Evolutionary conservation across 2,888 invertebrate genomes (phyloP).

Genomic region (Oithona nana): DNA sequence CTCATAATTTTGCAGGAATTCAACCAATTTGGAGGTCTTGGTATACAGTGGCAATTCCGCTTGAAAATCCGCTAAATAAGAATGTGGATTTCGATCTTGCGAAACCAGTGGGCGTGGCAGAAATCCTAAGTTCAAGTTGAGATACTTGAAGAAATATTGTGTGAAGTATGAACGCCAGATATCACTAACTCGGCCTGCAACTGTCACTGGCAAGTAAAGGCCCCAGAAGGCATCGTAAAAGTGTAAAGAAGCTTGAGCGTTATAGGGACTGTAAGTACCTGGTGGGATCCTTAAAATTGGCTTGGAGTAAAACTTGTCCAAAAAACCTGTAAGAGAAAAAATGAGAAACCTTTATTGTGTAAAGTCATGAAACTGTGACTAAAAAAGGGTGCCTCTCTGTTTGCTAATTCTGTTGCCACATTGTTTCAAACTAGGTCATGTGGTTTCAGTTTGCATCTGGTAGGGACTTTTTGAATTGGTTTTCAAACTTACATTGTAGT

Average conservation of each 20-base stretch:
- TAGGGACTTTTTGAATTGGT: too few relatives aligned
- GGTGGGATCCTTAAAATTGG: background rate
- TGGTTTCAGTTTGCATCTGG: too few relatives aligned
- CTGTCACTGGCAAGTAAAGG: background rate
- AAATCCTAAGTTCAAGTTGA: conserved; percentile 2
- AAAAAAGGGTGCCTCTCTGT: too few relatives aligned
- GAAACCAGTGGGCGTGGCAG: background rate
- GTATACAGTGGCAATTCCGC: conserved; percentile 9
- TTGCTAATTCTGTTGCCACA: too few relatives aligned
- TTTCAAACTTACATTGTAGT: too few relatives aligned
- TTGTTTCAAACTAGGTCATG: too few relatives aligned
- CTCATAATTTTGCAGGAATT: background rate
- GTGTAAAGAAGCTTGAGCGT: conserved; percentile 12
- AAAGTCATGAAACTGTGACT: too few relatives aligned
- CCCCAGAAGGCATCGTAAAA: background rate
- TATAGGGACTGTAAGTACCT: background rate
- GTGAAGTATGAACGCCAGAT: conserved; percentile 8
- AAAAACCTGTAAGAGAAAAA: too few relatives aligned
- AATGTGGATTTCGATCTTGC: conserved; percentile 11
- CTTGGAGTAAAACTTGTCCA: too few relatives aligned
- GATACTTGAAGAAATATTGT: background rate
- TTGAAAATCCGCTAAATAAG: conserved; percentile 7
- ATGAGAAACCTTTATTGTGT: background rate
- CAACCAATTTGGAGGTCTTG: background rate
- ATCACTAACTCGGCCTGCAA: conserved; percentile 5